phyloP scores from a whole-genome alignment of 2,888 invertebrate species.

The Pyrgus malvae region DNA sequence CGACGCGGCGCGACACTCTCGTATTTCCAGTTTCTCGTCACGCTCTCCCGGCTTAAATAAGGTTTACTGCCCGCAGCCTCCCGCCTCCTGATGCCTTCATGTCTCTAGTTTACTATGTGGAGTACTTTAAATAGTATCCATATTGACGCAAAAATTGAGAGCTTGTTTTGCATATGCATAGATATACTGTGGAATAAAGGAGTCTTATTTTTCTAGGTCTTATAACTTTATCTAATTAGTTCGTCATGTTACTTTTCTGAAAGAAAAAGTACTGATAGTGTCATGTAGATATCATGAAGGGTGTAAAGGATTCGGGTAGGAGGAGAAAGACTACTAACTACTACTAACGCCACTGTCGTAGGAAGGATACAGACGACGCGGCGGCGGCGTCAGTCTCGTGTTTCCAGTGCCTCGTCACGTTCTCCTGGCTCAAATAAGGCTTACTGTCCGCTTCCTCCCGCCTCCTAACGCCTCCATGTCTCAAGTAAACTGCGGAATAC shows the following conservation, averaged over 20 bases:
- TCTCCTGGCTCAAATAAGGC: constrained; percentile 77
- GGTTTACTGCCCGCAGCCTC: too few species aligned
- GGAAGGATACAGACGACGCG: constrained; percentile 77
- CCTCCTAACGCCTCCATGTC: constrained; percentile 56
- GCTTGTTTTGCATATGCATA: too few species aligned
- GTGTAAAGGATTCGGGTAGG: too few species aligned
- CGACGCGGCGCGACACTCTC: constrained; percentile 67
- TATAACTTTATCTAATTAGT: too few species aligned
- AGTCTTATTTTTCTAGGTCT: too few species aligned
- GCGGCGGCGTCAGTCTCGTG: constrained; percentile 68
- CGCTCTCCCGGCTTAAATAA: constrained; percentile 77
- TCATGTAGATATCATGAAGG: constrained; percentile 74
- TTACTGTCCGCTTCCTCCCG: constrained; percentile 60
- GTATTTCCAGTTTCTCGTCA: constrained; percentile 77
- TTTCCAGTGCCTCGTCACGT: constrained; percentile 79
- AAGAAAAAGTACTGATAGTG: constrained; percentile 77
- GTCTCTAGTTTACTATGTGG: too few species aligned
- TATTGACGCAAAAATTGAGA: too few species aligned
- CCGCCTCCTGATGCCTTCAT: too few species aligned
- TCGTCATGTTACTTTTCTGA: too few species aligned
- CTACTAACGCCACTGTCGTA: constrained; percentile 76
- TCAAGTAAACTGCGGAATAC: constrained; percentile 71
- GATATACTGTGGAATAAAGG: too few species aligned
- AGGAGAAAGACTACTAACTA: too few species aligned
- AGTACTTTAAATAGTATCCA: too few species aligned